A percentile compares a stretch with the other conserved stretches of the same genome.
These are phyloP conservation scores for Bambusicola thoracicus DNA, from an alignment of 2,113 vertebrate species.

Conservation along the genomic window DNA sequence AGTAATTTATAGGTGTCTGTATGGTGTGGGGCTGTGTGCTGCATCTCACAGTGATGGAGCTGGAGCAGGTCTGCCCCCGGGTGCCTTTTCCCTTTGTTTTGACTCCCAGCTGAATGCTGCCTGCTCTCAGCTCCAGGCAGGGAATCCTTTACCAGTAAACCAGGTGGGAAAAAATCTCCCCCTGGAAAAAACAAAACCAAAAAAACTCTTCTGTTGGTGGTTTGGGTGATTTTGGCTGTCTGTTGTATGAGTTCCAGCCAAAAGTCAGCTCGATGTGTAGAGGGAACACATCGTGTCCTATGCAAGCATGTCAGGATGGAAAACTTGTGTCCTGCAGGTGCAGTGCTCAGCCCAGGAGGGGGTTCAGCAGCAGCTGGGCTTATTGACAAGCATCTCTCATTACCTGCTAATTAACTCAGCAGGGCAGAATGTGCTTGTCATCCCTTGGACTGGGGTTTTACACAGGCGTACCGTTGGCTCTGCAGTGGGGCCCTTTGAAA, in stretches of 20 bases:
- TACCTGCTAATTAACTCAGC: slow-evolving; percentile 60
- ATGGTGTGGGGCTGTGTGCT: neutral
- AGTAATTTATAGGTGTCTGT: slow-evolving; percentile 80
- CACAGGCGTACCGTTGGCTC: neutral
- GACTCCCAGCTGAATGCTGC: fast-evolving
- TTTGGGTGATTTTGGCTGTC: neutral
- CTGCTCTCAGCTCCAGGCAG: neutral
- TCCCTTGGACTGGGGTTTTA: neutral
- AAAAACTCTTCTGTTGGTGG: neutral
- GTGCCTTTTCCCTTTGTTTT: neutral
- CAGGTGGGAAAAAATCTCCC: neutral
- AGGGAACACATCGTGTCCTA: neutral
- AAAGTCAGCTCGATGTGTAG: neutral
- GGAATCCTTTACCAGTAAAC: neutral
- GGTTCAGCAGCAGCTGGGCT: slow-evolving; percentile 9
- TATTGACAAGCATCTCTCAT: slow-evolving; percentile 54
- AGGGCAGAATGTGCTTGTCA: neutral
- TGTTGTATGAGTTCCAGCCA: neutral
- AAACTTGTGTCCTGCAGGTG: neutral
- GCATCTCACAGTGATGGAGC: neutral
- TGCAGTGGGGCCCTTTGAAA: neutral
- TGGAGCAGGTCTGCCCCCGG: neutral
- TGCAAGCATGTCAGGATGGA: neutral
- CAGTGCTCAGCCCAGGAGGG: neutral
- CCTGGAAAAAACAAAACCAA: neutral